These are phyloP conservation scores for Ptilodon capucinus DNA, from an alignment of 2,888 invertebrate species.

Conservation along the genomic window DNA sequence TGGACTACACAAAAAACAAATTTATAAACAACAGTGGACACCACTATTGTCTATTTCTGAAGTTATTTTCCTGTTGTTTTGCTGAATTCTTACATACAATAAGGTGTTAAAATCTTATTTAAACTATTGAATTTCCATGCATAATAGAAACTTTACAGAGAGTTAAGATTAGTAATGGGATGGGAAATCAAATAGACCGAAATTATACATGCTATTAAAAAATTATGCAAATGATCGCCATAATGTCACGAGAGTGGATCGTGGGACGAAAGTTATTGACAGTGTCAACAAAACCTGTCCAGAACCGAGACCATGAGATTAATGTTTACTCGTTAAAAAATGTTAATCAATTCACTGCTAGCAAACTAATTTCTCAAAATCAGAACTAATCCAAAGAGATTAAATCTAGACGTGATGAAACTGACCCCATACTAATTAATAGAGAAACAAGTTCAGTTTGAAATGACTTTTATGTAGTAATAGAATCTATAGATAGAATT, in stretches of 20 bases:
- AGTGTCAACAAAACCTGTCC: conserved; percentile 7
- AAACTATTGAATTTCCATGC: neutral
- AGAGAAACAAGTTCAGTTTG: conserved; percentile 7
- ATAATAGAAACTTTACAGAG: neutral
- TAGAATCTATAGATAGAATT: neutral
- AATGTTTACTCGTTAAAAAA: conserved; percentile 25
- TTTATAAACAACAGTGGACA: too few species aligned
- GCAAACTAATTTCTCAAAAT: conserved; percentile 7
- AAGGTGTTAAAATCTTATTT: neutral
- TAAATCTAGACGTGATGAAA: conserved; percentile 16
- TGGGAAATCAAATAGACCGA: neutral
- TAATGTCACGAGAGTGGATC: conserved; percentile 7
- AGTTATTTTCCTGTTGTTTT: neutral
- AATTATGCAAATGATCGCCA: neutral
- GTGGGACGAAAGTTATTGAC: conserved; percentile 22
- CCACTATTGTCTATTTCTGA: neutral
- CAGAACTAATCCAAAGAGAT: conserved; percentile 2
- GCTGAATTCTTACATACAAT: neutral
- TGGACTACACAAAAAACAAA: too few species aligned
- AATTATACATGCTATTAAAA: neutral
- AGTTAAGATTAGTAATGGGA: too few species aligned
- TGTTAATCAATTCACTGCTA: conserved; percentile 24
- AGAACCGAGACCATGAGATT: conserved; percentile 15
- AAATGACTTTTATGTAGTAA: conserved; percentile 2
- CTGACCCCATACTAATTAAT: conserved; percentile 11